These are phyloP conservation scores for Hipposideros armiger DNA, from an alignment of 2,113 vertebrate genomes.

Conservation along the genomic window DNA sequence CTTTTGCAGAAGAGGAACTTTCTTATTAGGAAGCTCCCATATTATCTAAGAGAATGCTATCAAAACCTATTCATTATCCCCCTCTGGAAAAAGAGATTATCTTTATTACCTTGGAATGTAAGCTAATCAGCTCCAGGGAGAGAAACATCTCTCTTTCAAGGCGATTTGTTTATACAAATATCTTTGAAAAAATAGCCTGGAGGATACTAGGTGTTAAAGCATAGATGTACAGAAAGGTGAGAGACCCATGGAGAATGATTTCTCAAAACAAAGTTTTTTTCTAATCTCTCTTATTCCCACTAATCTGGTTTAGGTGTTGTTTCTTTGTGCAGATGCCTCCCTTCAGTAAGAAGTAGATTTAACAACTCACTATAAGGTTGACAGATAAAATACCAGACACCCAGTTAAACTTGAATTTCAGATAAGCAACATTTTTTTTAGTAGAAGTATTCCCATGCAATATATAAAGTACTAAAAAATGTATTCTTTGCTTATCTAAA, in stretches of 20 bases:
- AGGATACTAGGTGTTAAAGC: not conserved
- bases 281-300: not conserved
- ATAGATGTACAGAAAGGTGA: not conserved
- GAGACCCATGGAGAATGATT: not conserved
- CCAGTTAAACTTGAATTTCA: constrained; percentile 1
- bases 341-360: not conserved
- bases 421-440: not conserved
- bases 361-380: not conserved
- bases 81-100: not conserved
- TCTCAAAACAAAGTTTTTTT: not conserved
- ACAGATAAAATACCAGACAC: not conserved
- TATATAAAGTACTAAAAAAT: not conserved
- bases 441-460: not conserved
- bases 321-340: not conserved
- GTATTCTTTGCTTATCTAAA: not conserved
- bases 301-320: not conserved
- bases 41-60: not conserved
- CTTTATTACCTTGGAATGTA: not conserved
- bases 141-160: not conserved
- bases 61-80: not conserved
- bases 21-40: not conserved
- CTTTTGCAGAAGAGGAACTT: not conserved
- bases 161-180: not conserved
- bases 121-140: not conserved
- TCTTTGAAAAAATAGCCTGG: not conserved